phyloP scores from a whole-genome alignment of 2,797 vertebrate species.

The Pseudochirops cupreus region DNA sequence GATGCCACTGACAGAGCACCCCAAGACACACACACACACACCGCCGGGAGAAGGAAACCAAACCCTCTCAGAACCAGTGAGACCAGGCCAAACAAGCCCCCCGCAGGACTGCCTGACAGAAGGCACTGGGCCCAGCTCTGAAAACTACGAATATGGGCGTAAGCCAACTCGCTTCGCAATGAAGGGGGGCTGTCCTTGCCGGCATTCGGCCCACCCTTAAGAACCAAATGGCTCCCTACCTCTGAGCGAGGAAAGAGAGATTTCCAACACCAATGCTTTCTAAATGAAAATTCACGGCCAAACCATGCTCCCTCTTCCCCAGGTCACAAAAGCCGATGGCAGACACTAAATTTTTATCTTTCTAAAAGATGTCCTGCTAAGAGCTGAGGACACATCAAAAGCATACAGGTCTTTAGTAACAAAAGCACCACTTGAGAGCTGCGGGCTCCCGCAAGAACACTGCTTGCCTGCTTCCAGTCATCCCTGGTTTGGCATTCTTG shows the following conservation, averaged over 20 bases:
- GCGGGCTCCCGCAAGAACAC: neutral
- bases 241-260: slow-evolving; percentile 12
- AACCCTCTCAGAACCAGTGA: neutral
- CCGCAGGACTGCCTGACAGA: no score
- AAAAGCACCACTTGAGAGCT: slow-evolving; percentile 21
- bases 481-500: neutral
- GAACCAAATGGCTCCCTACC: neutral
- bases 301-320: slow-evolving; percentile 55
- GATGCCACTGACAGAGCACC: neutral
- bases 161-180: neutral
- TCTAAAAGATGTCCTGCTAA: slow-evolving; percentile 44
- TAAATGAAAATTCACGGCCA: slow-evolving; percentile 56
- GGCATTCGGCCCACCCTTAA: neutral
- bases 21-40: neutral
- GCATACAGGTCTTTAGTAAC: neutral
- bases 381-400: neutral
- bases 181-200: neutral
- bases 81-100: neutral
- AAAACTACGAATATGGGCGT: neutral
- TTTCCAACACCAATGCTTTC: neutral
- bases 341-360: slow-evolving; percentile 55
- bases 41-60: neutral
- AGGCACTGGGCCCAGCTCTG: neutral
- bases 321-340: slow-evolving; percentile 53
- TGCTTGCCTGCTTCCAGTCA: no score